These are phyloP conservation scores for Drosophila borealis DNA, from an alignment of 2,888 invertebrate species.

Conservation along the genomic window DNA sequence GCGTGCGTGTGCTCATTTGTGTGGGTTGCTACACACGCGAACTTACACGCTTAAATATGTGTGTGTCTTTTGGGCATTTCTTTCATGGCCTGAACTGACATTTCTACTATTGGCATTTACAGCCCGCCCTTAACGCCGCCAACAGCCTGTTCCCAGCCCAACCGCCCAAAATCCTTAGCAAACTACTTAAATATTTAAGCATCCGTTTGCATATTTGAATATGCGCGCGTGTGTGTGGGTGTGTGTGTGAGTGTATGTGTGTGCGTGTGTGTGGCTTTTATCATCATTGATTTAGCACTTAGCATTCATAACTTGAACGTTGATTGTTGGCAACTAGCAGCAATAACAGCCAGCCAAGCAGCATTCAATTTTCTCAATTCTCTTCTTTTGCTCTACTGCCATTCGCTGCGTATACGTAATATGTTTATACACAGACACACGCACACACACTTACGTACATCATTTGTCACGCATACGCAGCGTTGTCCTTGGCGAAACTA, in stretches of 20 bases:
- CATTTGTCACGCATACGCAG: slow-evolving; percentile 36
- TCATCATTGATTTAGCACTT: slow-evolving; percentile 70
- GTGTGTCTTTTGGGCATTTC: slow-evolving; percentile 41
- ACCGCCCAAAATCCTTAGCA: slow-evolving; percentile 11
- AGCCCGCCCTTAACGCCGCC: slow-evolving; percentile 28
- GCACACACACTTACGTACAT: slow-evolving; percentile 13
- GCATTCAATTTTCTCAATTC: slow-evolving; percentile 16
- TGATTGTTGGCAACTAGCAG: slow-evolving; percentile 36
- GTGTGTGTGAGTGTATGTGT: slow-evolving; percentile 13
- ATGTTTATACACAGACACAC: slow-evolving; percentile 1
- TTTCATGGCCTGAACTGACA: slow-evolving; percentile 41
- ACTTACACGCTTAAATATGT: slow-evolving; percentile 1
- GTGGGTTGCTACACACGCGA: background rate
- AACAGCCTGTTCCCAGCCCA: background rate
- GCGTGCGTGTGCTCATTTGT: slow-evolving; percentile 6
- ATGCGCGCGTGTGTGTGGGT: slow-evolving; percentile 1
- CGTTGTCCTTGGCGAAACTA: slow-evolving; percentile 39
- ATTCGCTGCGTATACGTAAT: slow-evolving; percentile 36
- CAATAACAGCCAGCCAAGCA: background rate
- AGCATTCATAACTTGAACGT: slow-evolving; percentile 44
- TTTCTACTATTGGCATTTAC: slow-evolving; percentile 51
- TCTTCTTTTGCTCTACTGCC: background rate
- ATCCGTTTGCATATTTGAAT: slow-evolving; percentile 37
- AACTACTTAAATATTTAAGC: slow-evolving; percentile 57
- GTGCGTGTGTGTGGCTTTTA: slow-evolving; percentile 34